Percentiles rank a stretch among this genome's conserved stretches.
These are phyloP conservation scores for Drosophila nigritarsus DNA, from an alignment of 2,888 invertebrate genomes.

Conservation along the genomic window DNA sequence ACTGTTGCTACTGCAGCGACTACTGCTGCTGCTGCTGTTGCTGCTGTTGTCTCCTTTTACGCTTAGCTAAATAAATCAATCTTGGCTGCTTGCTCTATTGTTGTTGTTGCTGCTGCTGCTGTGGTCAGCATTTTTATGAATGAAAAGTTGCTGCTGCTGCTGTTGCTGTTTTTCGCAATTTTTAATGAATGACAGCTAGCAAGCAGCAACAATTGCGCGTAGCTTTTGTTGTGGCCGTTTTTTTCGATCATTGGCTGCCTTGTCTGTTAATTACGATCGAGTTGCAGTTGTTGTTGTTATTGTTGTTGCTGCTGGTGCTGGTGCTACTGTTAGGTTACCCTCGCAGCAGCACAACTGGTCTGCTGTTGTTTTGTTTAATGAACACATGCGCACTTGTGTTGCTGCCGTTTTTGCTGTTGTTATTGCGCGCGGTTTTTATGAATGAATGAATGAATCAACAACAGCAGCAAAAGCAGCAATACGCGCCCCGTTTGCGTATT, in stretches of 20 bases:
- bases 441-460: constrained; percentile 68
- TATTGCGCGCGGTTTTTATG: constrained; percentile 70
- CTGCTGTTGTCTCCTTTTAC: constrained; percentile 52
- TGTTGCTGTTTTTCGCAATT: constrained; percentile 43
- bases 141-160: constrained; percentile 58
- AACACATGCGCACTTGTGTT: constrained; percentile 54
- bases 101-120: constrained; percentile 45
- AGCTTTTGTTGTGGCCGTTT: constrained; percentile 59
- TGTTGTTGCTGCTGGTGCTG: constrained; percentile 10
- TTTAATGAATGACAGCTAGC: constrained; percentile 67
- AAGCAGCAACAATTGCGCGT: constrained; percentile 51
- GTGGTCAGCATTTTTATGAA: constrained; percentile 64
- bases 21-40: constrained; percentile 7
- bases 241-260: constrained; percentile 28
- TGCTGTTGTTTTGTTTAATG: constrained; percentile 58
- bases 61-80: constrained; percentile 63
- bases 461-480: constrained; percentile 36
- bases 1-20: constrained; percentile 9
- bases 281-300: constrained; percentile 44
- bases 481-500: constrained; percentile 56
- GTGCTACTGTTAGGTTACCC: constrained; percentile 7
- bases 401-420: constrained; percentile 39
- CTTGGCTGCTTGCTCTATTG: constrained; percentile 38
- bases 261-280: constrained; percentile 68
- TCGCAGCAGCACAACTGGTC: constrained; percentile 20